Base-by-base conservation (phyloP, 2,113 vertebrate species). In the Ciconia stormi region DNA sequence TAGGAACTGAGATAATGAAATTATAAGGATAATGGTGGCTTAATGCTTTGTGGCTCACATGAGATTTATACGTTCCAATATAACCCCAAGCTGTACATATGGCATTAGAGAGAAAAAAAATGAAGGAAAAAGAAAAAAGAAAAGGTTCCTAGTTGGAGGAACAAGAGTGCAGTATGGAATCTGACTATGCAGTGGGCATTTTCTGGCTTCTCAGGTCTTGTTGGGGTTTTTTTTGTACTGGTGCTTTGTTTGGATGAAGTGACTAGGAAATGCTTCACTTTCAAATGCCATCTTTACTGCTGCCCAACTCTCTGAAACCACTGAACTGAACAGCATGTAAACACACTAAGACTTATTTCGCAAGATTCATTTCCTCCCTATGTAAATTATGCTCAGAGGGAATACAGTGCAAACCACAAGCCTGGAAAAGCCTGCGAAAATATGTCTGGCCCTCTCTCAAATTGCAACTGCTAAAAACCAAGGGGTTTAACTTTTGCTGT, bases 1-100 rank as follows among this genome's bases (percentile, higher is more conserved):
- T 98, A 98, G 95, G 97, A 98, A 98, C 93, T 63, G 95, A 98
- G 98, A 98, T 98, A 98, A 98, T 98, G 97, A 98, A 98, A 98
- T 98, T 98, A 98, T 98, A 98, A 97, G 96, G 97, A 98, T 97
- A 97, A 97, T 56, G 89, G 95, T 95, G 95, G 95, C 97, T 98
- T 98, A 98, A 98, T 96, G 93, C 96, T 98, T 97, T 98, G 98
- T 92, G 93, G 97, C 97, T 98, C 98, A 97, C 94, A 87, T 85
- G 97, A 98, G 98, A 98, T 98, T 98, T 98, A 97, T 98, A 97
- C 26, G 38, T 97, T 98, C 95, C 97, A 98, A 93, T 98, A 98
- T 98, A 98, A 98, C 98, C 98, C 97, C 97, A 80, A 98, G 97
- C 96, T 97, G 97, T 34, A 94, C 97, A 97, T 97, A 98, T 95